Base-by-base conservation (phyloP, 37 sponge, comb jelly and placozoan species). In the Agelas oroides region DNA sequence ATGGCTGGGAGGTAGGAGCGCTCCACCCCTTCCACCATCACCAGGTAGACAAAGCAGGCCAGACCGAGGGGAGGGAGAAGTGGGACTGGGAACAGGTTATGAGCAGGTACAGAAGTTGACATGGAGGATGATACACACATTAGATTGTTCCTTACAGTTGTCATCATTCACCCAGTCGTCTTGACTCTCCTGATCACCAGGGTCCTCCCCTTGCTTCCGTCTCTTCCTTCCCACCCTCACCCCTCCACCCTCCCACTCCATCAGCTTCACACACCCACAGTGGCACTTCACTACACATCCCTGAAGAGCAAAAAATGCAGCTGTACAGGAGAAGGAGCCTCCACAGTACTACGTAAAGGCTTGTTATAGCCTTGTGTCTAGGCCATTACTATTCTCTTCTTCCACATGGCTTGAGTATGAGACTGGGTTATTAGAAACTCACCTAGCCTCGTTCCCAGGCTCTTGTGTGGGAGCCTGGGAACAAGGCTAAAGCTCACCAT, bases 1-100 rank as follows among this genome's bases (percentile, higher is more conserved):
- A 82, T 70, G 15, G 56, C 13, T 20, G 89, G 89, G 30, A 83
- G 84, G 53, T 82, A 82, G 1, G 70, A 68, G 1, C 19, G 21
- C 59, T 62, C 55, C 35, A 82, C 21, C 39, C 46, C 71, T 39
- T 82, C 84, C 41, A 62, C 76, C 21, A 89, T 16, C 36, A 89
- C 34, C 35, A 79, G 63, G 71, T 83, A 73, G 31, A 71, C 85
- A 79, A 77, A 84, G 60, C 65, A 78, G 58, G 73, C 73, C 37
- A 84, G 52, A 1, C 84, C 84, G 28, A 79, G 53, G 27, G 55
- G 30, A 57, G 84, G 79, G 41, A 71, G 52, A 20, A 53, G 32
- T 2, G 71, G 46, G 54, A 28, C 30, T 46, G 46, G 46, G 46
- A 8, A 46, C 8, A n/a, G n/a, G n/a, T n/a, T n/a, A n/a, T n/a